Evolutionary conservation across 2,888 invertebrate species (phyloP), one percentile per base, ranked within the genome.

Genomic region (Lochmaea capreae): DNA sequence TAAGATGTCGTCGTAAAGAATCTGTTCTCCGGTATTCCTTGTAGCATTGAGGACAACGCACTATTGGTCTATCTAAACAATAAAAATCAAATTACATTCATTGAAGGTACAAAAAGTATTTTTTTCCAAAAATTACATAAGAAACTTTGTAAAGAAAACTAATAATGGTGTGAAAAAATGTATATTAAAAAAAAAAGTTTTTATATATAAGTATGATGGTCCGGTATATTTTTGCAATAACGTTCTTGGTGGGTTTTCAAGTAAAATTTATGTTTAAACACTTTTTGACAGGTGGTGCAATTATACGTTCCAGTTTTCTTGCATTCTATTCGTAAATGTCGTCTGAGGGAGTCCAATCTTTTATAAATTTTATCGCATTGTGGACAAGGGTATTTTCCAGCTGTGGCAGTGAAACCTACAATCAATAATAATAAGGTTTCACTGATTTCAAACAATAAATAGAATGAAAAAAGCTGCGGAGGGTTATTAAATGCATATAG

Each of bases 1-100:
- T 72, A 2, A 78, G 71, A 43, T 78, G 78, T 9, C 74, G 73
- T 54, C 76, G 74, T 14, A 78, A 67, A n/a, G 74, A 73, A 16
- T 77, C 74, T n/a, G 66, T 71, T 61, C 78, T 74, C 63, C 70
- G 76, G 52, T 76, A 76, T 46, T 58, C 67, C 49, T 71, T 76
- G 10, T 63, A 16, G 67, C 76, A 76, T 33, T 76, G 76, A 3
- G 70, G 73, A 59, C 76, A 76, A n/a, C 58, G 71, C 22, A 62
- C 58, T 11, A 57, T 42, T 2, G 54, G 54, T 54, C n/a, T 59
- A 62, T 59, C 69, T 69, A 62, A 69, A 69, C 26, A 59, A 49
- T n/a, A 69, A 39, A 67, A 54, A 49, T 49, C 4, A 49, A 49
- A 49, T 49, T 49, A 49, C 8, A 49, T 49, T 49, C 49, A n/a